Base-by-base conservation (phyloP, 2,113 vertebrate genomes). In the Tetrax tetrax region DNA sequence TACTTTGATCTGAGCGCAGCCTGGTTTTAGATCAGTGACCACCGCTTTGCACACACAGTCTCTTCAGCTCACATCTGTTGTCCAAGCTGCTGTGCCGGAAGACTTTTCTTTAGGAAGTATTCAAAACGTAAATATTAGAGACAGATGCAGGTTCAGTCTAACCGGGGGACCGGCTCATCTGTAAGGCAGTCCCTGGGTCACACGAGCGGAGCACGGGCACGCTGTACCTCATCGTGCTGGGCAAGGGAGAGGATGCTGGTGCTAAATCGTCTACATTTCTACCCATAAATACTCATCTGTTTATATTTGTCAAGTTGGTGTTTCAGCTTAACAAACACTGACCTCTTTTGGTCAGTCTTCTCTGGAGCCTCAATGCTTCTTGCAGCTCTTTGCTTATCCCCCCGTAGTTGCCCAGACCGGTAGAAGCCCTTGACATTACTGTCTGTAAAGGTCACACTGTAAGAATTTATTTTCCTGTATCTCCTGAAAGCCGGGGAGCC, bases 341-440 rank as follows among this genome's bases (percentile, higher is more conserved):
- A 92, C 94, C 93, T 89, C 96, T 96, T 89, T 92, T 86, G 96
- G 96, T 74, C 94, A 69, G 8, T 43, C 57, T 65, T 14, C 68
- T 83, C 60, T 17, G 38, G 72, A 94, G 78, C 77, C 68, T 96
- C 51, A 10, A 2, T 10, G 60, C 4, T 74, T 35, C 83, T 7
- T 66, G 10, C 6, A 15, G 5, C 33, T 70, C 63, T 21, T 7
- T 5, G n/a, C 12, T 43, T n/a, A 37, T 20, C 59, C 31, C 63
- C 16, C 43, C 22, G 27, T 5, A 20, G 43, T 1, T 74, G 33
- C 33, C 28, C 43, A 9, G 37, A 63, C 63, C 5, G 25, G n/a
- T 1, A 60, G 54, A 47, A 91, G 63, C n/a, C 45, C 37, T 15
- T 41, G 45, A 37, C 28, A 10, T 8, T 56, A 7, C 38, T 4